Conservation (phyloP, 1,140 invertebrate species). For the Drosophila guanche region DNA sequence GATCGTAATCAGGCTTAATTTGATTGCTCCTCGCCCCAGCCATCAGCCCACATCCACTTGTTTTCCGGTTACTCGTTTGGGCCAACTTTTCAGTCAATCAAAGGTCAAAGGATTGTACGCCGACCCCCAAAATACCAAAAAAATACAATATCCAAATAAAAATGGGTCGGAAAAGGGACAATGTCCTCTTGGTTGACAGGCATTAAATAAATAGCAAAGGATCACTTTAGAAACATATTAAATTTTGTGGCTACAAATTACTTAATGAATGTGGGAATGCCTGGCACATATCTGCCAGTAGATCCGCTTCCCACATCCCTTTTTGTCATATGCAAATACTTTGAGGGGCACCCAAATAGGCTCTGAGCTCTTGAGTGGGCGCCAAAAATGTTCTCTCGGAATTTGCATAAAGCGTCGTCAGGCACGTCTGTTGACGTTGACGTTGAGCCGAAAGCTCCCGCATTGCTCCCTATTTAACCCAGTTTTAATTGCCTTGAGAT, state of each 20-base stretch:
- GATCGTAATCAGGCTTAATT: conserved; percentile 59
- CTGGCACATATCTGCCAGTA: conserved; percentile 14
- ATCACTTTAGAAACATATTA: conserved; percentile 71
- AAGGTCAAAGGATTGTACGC: conserved; percentile 66
- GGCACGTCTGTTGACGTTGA: conserved; percentile 28
- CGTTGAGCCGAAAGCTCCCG: conserved; percentile 19
- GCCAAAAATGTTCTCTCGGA: conserved; percentile 48
- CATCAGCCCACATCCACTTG: background rate
- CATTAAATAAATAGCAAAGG: conserved; percentile 69
- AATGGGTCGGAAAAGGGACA: conserved; percentile 33
- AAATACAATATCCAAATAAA: background rate
- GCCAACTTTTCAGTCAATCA: conserved; percentile 80
- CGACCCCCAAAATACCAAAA: background rate
- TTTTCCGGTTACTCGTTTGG: conserved; percentile 55
- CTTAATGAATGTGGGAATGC: conserved; percentile 71
- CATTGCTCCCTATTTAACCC: conserved; percentile 26
- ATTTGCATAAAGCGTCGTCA: conserved; percentile 65
- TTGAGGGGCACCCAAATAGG: conserved; percentile 2
- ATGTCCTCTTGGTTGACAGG: conserved; percentile 45
- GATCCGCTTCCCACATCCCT: conserved; percentile 1
- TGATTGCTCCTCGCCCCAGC: conserved; percentile 23
- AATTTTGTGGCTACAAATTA: conserved; percentile 77
- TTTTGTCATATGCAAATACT: conserved; percentile 56
- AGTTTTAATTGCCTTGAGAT: conserved; percentile 63
- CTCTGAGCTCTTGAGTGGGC: conserved; percentile 42